A percentile compares a stretch with the other conserved stretches of the same genome.
Evolutionary conservation across 2,888 invertebrate species (phyloP).

Genomic region (Lottia scabra): DNA sequence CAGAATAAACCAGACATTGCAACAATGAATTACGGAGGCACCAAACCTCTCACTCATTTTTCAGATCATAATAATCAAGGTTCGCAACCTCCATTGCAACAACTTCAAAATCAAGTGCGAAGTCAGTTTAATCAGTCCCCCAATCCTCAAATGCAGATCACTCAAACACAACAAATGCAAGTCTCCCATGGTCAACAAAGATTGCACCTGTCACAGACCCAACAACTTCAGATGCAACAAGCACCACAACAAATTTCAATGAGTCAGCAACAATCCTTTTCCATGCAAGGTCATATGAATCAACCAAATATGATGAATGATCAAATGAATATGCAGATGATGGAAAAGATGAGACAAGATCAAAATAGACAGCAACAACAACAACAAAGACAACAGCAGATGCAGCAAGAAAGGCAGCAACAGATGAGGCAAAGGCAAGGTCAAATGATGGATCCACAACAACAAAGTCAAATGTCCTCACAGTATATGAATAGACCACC

Average conservation of each 20-base stretch:
- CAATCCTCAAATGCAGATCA: slow-evolving; percentile 81
- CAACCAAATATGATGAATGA: slow-evolving; percentile 44
- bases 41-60: slow-evolving; percentile 66
- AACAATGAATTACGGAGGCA: slow-evolving; percentile 48
- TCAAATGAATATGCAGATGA: slow-evolving; percentile 42
- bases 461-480: slow-evolving; percentile 31
- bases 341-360: slow-evolving; percentile 43
- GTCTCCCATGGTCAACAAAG: slow-evolving; percentile 57
- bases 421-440: slow-evolving; percentile 24
- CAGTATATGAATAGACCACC: slow-evolving; percentile 77
- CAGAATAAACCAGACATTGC: slow-evolving; percentile 37
- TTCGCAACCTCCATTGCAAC: slow-evolving; percentile 50
- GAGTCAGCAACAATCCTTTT: slow-evolving; percentile 55
- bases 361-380: slow-evolving; percentile 27
- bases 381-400: slow-evolving; percentile 32
- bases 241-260: slow-evolving; percentile 54
- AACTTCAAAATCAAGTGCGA: slow-evolving; percentile 64
- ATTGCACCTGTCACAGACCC: slow-evolving; percentile 60
- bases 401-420: slow-evolving; percentile 37
- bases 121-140: slow-evolving; percentile 87
- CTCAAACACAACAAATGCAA: slow-evolving; percentile 81
- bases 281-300: slow-evolving; percentile 31
- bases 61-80: slow-evolving; percentile 45
- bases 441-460: slow-evolving; percentile 14
- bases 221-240: slow-evolving; percentile 74